Conservation (phyloP, 2,888 invertebrate species). For the Latrodectus elegans region DNA sequence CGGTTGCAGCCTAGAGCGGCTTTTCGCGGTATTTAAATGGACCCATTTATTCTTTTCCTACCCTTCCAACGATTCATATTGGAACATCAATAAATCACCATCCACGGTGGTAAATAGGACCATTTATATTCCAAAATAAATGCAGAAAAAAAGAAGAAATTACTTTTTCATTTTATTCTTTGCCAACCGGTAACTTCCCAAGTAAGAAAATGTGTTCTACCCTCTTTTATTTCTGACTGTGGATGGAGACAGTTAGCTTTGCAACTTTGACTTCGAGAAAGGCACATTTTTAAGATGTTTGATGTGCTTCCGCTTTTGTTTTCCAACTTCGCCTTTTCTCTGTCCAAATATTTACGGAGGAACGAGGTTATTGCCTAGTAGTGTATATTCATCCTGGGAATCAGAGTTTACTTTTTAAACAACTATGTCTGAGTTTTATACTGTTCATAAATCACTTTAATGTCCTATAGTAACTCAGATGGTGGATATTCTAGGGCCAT, state of each 20-base stretch:
- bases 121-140: constrained; percentile 50
- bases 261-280: constrained; percentile 1
- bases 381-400: neutral
- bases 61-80: constrained; percentile 39
- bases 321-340: neutral
- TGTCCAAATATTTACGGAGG: neutral
- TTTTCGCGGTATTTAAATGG: constrained; percentile 62
- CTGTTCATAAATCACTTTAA: neutral
- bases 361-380: neutral
- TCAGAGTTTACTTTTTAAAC: neutral
- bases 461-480: neutral
- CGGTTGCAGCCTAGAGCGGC: constrained; percentile 8
- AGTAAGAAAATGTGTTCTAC: neutral
- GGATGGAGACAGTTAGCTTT: constrained; percentile 2
- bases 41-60: constrained; percentile 39
- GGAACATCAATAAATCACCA: constrained; percentile 51
- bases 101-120: constrained; percentile 43
- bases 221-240: neutral
- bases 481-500: no score
- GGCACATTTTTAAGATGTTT: constrained; percentile 5
- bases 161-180: neutral
- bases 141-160: neutral
- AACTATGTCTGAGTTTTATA: neutral
- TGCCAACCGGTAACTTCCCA: neutral
- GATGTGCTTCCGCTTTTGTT: constrained; percentile 1